Conservation (phyloP, 2,888 invertebrate species). For the Cylloceria caligata region DNA sequence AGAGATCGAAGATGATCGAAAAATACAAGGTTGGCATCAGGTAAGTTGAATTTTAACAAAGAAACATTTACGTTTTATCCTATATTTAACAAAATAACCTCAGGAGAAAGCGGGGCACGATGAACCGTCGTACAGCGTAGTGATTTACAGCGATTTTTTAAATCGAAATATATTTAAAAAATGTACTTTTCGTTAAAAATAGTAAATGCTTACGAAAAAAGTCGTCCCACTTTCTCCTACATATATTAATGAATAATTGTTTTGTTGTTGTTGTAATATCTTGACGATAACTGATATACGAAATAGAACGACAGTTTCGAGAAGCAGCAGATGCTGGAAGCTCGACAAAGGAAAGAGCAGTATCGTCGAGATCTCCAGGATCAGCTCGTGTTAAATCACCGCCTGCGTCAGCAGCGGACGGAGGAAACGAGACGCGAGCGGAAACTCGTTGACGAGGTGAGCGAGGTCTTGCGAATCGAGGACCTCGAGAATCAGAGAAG, state of each 20-base stretch:
- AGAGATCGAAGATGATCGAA: slow-evolving; percentile 44
- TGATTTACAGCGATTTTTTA: no score
- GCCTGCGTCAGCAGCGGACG: slow-evolving; percentile 62
- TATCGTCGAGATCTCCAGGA: slow-evolving; percentile 69
- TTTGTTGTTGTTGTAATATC: no score
- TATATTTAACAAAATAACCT: not conserved
- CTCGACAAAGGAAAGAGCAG: slow-evolving; percentile 45
- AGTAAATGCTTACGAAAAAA: no score
- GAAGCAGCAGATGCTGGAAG: slow-evolving; percentile 46
- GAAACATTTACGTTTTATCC: not conserved
- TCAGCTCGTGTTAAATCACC: slow-evolving; percentile 70
- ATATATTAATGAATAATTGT: no score
- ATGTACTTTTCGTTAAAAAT: no score
- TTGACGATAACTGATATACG: not conserved
- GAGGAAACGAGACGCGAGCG: slow-evolving; percentile 73
- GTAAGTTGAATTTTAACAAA: slow-evolving; percentile 31
- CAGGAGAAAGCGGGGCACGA: no score
- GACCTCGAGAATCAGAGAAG: slow-evolving; percentile 53
- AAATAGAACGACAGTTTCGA: slow-evolving; percentile 51
- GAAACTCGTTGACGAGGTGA: slow-evolving; percentile 69
- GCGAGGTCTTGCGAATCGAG: slow-evolving; percentile 59
- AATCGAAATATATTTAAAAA: no score
- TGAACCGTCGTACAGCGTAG: no score
- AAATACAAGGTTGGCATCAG: slow-evolving; percentile 61
- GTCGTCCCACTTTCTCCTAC: no score